Percentiles rank a stretch among this genome's conserved stretches.
These are phyloP conservation scores for Conus ventricosus DNA, from an alignment of 1,140 invertebrate genomes.

Conservation along the genomic window DNA sequence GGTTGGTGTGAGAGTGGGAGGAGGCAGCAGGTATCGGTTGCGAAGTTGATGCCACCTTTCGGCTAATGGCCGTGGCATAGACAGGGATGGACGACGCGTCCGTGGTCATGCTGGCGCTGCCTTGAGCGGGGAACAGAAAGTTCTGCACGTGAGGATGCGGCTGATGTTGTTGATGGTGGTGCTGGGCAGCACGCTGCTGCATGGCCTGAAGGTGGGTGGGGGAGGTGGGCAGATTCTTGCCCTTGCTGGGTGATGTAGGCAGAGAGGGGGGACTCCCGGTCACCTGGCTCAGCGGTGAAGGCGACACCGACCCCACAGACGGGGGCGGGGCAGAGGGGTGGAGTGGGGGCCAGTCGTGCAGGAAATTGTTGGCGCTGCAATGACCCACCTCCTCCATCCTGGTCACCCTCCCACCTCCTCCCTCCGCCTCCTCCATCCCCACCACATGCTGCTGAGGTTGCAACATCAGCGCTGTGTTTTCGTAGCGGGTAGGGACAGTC, in stretches of 20 bases:
- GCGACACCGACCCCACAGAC: slow-evolving; percentile 34
- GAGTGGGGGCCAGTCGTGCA: slow-evolving; percentile 37
- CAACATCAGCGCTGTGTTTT: slow-evolving; percentile 50
- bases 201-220: slow-evolving; percentile 96
- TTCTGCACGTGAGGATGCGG: slow-evolving; percentile 37
- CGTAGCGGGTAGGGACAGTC: slow-evolving; percentile 61
- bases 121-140: slow-evolving; percentile 47
- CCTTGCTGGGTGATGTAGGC: slow-evolving; percentile 58
- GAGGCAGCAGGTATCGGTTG: slow-evolving; percentile 50
- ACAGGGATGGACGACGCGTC: slow-evolving; percentile 49
- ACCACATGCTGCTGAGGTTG: slow-evolving; percentile 47
- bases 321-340: slow-evolving; percentile 37
- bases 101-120: slow-evolving; percentile 51
- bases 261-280: slow-evolving; percentile 47
- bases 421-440: slow-evolving; percentile 60
- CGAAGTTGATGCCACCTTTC: slow-evolving; percentile 40
- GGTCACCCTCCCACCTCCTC: neutral
- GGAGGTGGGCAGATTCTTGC: slow-evolving; percentile 85
- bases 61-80: slow-evolving; percentile 53
- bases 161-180: slow-evolving; percentile 73
- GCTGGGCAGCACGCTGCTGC: slow-evolving; percentile 87
- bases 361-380: slow-evolving; percentile 32
- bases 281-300: neutral
- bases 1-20: slow-evolving; percentile 31
- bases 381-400: slow-evolving; percentile 21